Conservation (phyloP, 2,888 invertebrate species). For the Carcina quercana region DNA sequence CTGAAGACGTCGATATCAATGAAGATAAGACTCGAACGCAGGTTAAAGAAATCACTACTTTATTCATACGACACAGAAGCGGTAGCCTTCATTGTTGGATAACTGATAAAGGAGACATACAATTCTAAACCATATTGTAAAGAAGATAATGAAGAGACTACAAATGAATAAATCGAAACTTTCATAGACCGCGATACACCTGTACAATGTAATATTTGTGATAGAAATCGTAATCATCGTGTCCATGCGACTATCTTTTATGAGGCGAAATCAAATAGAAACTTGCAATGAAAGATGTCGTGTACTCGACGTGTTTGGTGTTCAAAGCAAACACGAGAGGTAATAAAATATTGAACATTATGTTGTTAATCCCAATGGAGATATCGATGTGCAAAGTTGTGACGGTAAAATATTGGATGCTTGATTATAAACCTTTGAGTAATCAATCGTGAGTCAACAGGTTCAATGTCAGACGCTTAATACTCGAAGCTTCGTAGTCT, state of each 20-base stretch:
- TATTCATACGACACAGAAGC: slow-evolving; percentile 29
- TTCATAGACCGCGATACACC: slow-evolving; percentile 27
- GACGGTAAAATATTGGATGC: slow-evolving; percentile 6
- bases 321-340: slow-evolving; percentile 56
- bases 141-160: slow-evolving; percentile 21
- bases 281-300: slow-evolving; percentile 70
- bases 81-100: slow-evolving; percentile 23
- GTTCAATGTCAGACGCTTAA: too few relatives aligned
- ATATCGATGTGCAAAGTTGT: slow-evolving; percentile 39
- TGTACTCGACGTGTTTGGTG: slow-evolving; percentile 58
- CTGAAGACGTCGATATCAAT: slow-evolving; percentile 35
- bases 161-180: slow-evolving; percentile 14
- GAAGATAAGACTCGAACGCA: slow-evolving; percentile 30
- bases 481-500: neutral
- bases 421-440: neutral
- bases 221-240: slow-evolving; percentile 70
- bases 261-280: slow-evolving; percentile 72
- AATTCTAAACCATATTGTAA: slow-evolving; percentile 29
- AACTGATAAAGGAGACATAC: slow-evolving; percentile 18
- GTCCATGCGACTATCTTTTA: slow-evolving; percentile 59
- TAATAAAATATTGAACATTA: slow-evolving; percentile 67
- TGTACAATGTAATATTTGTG: slow-evolving; percentile 62
- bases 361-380: slow-evolving; percentile 51
- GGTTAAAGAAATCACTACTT: slow-evolving; percentile 33
- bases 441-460: neutral